Conservation (phyloP, 2,888 invertebrate species). For the Ectemnius continuus region DNA sequence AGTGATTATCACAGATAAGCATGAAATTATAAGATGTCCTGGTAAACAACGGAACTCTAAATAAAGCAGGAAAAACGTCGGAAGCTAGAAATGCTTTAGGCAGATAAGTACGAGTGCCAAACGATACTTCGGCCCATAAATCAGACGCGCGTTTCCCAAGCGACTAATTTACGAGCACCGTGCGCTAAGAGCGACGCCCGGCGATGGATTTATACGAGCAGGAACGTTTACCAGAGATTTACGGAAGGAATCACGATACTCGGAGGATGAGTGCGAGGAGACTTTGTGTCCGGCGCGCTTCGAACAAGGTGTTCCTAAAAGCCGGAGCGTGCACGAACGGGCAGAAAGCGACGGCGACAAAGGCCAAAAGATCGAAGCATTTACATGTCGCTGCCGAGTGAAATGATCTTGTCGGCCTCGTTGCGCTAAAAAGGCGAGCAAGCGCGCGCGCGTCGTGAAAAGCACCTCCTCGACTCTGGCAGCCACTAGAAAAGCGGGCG, state of each 20-base stretch:
- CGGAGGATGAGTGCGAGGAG: not conserved
- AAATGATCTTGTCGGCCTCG: slow-evolving; percentile 32
- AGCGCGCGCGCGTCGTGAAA: not conserved
- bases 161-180: not conserved
- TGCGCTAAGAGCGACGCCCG: not conserved
- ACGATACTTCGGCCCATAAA: not conserved
- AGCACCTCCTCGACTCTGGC: not conserved
- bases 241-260: slow-evolving; percentile 8
- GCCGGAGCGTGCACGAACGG: not conserved
- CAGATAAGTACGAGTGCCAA: slow-evolving; percentile 4
- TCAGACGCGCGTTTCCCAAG: not conserved
- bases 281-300: slow-evolving; percentile 7
- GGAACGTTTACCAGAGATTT: not conserved
- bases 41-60: too few species aligned
- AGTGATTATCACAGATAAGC: too few species aligned
- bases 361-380: too few species aligned
- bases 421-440: slow-evolving; percentile 25
- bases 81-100: not conserved
- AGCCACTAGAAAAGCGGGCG: not conserved
- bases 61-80: too few species aligned
- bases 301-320: not conserved
- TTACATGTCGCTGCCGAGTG: not conserved
- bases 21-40: too few species aligned
- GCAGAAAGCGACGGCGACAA: too few species aligned
- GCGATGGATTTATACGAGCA: slow-evolving; percentile 2